Evolutionary conservation across 2,888 invertebrate genomes (phyloP).

Genomic region (Melinaea marsaeus): DNA sequence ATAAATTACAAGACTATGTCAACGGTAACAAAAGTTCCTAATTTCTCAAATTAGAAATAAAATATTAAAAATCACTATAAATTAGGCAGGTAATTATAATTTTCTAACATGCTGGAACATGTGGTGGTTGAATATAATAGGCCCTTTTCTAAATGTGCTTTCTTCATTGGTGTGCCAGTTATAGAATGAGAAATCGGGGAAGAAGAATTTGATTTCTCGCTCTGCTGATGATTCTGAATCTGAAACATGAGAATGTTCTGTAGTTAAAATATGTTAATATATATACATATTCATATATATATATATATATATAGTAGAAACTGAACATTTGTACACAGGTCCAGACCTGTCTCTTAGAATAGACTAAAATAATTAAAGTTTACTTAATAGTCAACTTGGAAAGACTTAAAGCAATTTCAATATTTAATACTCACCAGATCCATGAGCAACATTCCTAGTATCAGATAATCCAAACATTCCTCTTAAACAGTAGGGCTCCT

Average conservation of each 20-base stretch:
- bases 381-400: no score
- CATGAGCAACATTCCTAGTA: conserved; percentile 96
- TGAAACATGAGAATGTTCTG: conserved; percentile 52
- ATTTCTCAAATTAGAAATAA: conserved; percentile 9
- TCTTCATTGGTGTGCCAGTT: conserved; percentile 81
- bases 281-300: not conserved
- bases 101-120: conserved; percentile 76
- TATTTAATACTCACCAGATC: conserved; percentile 83
- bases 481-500: conserved; percentile 87
- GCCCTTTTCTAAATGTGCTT: conserved; percentile 64
- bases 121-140: conserved; percentile 72
- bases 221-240: conserved; percentile 86
- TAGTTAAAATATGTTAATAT: not conserved
- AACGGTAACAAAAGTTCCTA: conserved; percentile 32
- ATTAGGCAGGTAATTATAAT: conserved; percentile 37
- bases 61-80: no score
- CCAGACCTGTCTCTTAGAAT: not conserved
- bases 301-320: no score
- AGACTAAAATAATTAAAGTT: not conserved
- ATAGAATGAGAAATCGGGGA: conserved; percentile 86
- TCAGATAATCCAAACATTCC: conserved; percentile 93
- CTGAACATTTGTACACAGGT: not conserved
- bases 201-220: conserved; percentile 89
- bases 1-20: conserved; percentile 30
- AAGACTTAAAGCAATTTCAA: no score